Conservation (phyloP, 2,797 vertebrate genomes). For the Mus spretus region DNA sequence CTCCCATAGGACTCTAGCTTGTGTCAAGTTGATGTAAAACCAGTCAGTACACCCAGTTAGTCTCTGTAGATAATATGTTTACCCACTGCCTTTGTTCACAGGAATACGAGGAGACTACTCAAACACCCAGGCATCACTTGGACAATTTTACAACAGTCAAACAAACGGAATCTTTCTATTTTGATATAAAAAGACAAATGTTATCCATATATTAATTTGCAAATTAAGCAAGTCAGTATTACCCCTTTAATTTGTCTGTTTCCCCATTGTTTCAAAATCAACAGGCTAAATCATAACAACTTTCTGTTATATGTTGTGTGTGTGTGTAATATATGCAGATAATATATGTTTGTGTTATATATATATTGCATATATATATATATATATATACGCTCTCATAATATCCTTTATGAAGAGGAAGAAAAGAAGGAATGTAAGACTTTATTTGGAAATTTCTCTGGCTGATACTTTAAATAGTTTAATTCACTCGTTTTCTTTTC, state of each 20-base stretch:
- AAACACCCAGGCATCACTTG: not conserved
- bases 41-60: not conserved
- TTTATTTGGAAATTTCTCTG: not conserved
- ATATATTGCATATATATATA: not conserved
- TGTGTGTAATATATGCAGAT: not conserved
- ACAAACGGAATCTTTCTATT: not conserved
- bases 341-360: not conserved
- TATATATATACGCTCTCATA: not conserved
- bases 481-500: not conserved
- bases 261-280: not conserved
- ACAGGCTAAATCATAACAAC: not conserved
- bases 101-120: not conserved
- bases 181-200: not conserved
- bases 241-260: not conserved
- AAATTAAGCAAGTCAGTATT: not conserved
- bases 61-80: too few species aligned
- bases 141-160: not conserved
- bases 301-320: not conserved
- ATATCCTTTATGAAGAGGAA: not conserved
- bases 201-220: not conserved
- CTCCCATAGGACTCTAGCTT: not conserved
- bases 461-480: not conserved
- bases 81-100: not conserved
- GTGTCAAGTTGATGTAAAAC: not conserved
- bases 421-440: not conserved